Conservation (phyloP, 2,888 invertebrate species). For the Heliconius aoede region DNA sequence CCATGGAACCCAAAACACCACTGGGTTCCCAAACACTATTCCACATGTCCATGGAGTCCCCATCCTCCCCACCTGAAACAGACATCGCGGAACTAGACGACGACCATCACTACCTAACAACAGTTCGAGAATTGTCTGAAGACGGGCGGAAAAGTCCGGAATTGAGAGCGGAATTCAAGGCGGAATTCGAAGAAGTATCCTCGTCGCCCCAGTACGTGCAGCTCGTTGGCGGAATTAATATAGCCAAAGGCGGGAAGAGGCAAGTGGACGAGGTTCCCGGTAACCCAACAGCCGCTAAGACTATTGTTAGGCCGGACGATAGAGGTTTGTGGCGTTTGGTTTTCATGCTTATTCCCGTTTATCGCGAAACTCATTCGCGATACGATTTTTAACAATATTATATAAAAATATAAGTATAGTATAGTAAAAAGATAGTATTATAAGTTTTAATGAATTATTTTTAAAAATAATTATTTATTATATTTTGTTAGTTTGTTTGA, state of each 20-base stretch:
- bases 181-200: slow-evolving; percentile 49
- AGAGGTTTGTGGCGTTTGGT: slow-evolving; percentile 51
- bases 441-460: too few species aligned
- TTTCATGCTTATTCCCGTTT: background rate
- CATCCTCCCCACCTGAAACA: slow-evolving; percentile 84
- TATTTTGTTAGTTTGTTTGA: too few species aligned
- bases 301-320: slow-evolving; percentile 58
- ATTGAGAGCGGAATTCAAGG: background rate
- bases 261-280: slow-evolving; percentile 55
- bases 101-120: slow-evolving; percentile 60
- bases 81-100: slow-evolving; percentile 63
- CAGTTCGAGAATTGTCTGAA: slow-evolving; percentile 69
- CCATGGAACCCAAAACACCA: slow-evolving; percentile 4
- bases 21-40: slow-evolving; percentile 81
- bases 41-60: slow-evolving; percentile 85
- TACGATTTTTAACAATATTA: too few species aligned
- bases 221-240: slow-evolving; percentile 59
- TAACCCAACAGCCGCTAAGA: slow-evolving; percentile 77
- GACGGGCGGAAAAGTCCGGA: slow-evolving; percentile 57
- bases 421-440: too few species aligned
- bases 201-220: slow-evolving; percentile 79
- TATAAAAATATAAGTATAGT: too few species aligned
- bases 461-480: too few species aligned
- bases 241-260: slow-evolving; percentile 42
- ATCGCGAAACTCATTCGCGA: too few species aligned